Evolutionary conservation across 2,797 vertebrate species (phyloP).

Genomic region (Perodicticus potto): DNA sequence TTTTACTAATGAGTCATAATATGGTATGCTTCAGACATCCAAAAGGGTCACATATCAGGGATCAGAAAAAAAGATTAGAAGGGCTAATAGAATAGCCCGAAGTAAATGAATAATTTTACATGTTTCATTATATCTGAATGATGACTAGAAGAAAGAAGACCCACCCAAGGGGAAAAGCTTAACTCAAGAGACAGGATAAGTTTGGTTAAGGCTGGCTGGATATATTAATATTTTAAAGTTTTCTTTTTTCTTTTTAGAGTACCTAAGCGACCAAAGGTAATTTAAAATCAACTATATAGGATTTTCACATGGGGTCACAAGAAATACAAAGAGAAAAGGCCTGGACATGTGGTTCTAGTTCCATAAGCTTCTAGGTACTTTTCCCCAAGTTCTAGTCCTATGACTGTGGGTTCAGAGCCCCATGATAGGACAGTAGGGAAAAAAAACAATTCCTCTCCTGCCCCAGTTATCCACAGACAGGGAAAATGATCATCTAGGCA

Average conservation of each 20-base stretch:
- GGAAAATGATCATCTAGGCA: background rate
- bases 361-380: background rate
- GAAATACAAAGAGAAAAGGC: background rate
- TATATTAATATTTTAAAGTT: background rate
- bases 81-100: background rate
- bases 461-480: background rate
- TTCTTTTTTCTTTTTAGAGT: background rate
- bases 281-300: background rate
- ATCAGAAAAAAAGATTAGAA: conserved; percentile 23
- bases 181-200: background rate
- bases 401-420: background rate
- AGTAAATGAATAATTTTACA: conserved; percentile 31
- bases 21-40: background rate
- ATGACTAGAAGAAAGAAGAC: conserved; percentile 20
- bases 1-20: background rate
- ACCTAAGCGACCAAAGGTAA: conserved; percentile 4
- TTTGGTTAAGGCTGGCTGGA: background rate
- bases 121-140: conserved; percentile 24
- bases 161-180: background rate
- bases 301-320: background rate
- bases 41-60: background rate
- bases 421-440: background rate
- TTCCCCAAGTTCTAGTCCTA: background rate
- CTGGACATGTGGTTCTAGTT: background rate
- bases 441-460: background rate